phyloP scores from a whole-genome alignment of 2,113 vertebrate genomes.

The Pseudolaguvia tuberculata region DNA sequence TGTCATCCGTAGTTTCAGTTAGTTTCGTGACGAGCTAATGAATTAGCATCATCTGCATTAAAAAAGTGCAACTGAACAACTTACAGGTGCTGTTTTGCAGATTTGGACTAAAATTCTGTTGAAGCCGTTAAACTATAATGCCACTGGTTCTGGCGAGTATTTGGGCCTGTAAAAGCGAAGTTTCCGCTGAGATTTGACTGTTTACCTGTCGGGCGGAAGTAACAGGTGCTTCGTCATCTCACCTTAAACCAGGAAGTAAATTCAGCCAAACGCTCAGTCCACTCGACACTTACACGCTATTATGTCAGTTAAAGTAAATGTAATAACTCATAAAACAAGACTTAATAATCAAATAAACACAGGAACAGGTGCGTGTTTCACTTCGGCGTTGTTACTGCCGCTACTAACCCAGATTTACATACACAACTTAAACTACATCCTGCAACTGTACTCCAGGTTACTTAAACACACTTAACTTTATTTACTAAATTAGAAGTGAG shows the following conservation, averaged over 20 bases:
- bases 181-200: slow-evolving; percentile 20
- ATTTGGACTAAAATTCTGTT: not conserved
- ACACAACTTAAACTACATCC: not conserved
- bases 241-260: slow-evolving; percentile 67
- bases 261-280: not conserved
- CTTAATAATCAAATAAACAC: too few relatives aligned
- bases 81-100: not conserved
- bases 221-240: slow-evolving; percentile 42
- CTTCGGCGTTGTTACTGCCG: not conserved
- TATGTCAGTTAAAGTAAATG: too few relatives aligned
- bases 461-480: not conserved
- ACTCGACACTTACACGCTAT: too few relatives aligned
- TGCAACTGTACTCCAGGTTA: not conserved
- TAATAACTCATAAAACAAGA: too few relatives aligned
- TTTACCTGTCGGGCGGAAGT: slow-evolving; percentile 61
- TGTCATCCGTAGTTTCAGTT: slow-evolving; percentile 3
- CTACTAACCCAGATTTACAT: not conserved
- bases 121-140: not conserved
- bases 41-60: not conserved
- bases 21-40: not conserved
- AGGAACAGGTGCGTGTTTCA: slow-evolving; percentile 14
- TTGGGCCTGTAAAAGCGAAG: not conserved
- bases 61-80: not conserved
- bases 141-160: not conserved
- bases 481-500: too few relatives aligned